A percentile compares a stretch with the other conserved stretches of the same genome.
These are phyloP conservation scores for Cremastinae sp. DNA, from an alignment of 2,888 invertebrate genomes.

Conservation along the genomic window DNA sequence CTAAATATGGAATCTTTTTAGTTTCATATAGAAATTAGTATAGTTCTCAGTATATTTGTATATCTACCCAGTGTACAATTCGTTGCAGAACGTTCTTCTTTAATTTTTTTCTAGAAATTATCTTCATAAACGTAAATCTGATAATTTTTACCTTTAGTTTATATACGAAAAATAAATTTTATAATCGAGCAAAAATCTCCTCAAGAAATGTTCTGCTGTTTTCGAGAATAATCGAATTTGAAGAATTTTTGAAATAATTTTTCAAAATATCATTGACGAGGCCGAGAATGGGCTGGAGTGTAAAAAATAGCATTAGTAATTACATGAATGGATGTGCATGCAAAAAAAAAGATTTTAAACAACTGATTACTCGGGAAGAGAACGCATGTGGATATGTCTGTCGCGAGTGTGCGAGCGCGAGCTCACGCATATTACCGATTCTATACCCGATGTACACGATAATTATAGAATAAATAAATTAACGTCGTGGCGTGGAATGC, in stretches of 20 bases:
- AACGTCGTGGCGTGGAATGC: slow-evolving; percentile 77
- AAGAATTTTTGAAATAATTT: neutral
- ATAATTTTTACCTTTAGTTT: no score
- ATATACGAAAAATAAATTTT: no score
- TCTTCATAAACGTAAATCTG: no score
- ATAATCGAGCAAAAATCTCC: no score
- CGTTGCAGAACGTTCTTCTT: no score
- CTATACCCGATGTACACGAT: slow-evolving; percentile 73
- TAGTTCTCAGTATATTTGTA: no score
- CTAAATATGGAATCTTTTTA: no score
- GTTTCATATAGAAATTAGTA: no score
- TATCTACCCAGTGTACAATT: no score
- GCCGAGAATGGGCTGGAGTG: neutral
- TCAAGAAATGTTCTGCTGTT: no score
- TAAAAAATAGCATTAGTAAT: slow-evolving; percentile 24
- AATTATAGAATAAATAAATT: slow-evolving; percentile 81
- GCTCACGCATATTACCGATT: slow-evolving; percentile 73
- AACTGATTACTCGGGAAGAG: neutral
- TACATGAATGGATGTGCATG: slow-evolving; percentile 5
- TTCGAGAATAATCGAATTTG: no score
- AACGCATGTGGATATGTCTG: neutral
- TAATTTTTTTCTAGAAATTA: no score
- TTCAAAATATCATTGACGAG: slow-evolving; percentile 17
- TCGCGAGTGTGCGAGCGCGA: neutral
- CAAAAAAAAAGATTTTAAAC: neutral